Evolutionary conservation across 2,888 invertebrate genomes (phyloP).

Genomic region (Chalcosyrphus nemorum): DNA sequence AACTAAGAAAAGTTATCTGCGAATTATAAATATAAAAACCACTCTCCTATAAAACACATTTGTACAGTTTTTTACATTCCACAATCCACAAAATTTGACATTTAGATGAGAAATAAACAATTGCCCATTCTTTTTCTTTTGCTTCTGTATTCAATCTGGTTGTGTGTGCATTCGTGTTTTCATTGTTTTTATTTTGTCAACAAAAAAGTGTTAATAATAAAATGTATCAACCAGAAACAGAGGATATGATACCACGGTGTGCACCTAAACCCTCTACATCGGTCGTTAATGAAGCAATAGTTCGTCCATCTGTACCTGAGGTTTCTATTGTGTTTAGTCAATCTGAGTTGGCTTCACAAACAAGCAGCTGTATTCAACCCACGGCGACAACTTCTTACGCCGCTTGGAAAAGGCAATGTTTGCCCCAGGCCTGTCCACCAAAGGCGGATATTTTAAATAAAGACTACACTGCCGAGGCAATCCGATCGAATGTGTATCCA

Average conservation of each 20-base stretch:
- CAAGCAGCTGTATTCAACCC: constrained; percentile 26
- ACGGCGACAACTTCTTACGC: constrained; percentile 71
- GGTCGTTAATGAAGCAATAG: constrained; percentile 68
- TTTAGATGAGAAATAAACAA: constrained; percentile 19
- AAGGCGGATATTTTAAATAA: constrained; percentile 71
- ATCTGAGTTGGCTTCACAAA: constrained; percentile 6
- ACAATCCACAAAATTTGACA: constrained; percentile 41
- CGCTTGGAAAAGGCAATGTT: constrained; percentile 79
- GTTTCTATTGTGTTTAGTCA: constrained; percentile 77
- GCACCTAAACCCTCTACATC: constrained; percentile 77
- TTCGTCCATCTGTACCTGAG: constrained; percentile 76
- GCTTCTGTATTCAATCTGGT: neutral
- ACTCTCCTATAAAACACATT: neutral
- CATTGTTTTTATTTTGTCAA: neutral
- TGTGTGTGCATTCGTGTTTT: neutral
- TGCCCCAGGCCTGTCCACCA: constrained; percentile 77
- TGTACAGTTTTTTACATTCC: constrained; percentile 16
- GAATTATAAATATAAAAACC: constrained; percentile 74
- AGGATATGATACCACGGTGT: constrained; percentile 79
- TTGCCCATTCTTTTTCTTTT: neutral
- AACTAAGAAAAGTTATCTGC: constrained; percentile 72
- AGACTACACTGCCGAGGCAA: constrained; percentile 9
- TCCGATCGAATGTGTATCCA: constrained; percentile 72
- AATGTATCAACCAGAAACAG: constrained; percentile 79
- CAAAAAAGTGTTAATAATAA: constrained; percentile 22